Evolutionary conservation across 2,888 invertebrate genomes (phyloP).

Genomic region (Germaria angustata): DNA sequence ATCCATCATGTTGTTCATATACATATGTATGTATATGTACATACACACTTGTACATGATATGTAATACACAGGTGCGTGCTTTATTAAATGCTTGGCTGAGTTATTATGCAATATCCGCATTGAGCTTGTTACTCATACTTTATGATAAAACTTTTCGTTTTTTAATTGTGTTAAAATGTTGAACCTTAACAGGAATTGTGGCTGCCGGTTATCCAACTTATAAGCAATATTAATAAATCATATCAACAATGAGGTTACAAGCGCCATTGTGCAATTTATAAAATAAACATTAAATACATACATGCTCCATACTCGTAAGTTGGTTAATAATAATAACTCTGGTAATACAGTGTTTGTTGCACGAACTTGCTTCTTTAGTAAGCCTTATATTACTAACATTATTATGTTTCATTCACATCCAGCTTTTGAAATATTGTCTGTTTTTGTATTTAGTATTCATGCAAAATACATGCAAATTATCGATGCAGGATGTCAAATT

Average conservation of each 20-base stretch:
- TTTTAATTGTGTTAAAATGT: slow-evolving; percentile 50
- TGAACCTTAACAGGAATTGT: slow-evolving; percentile 26
- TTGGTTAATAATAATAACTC: not conserved
- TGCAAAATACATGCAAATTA: too few relatives aligned
- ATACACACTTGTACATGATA: not conserved
- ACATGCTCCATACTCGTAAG: slow-evolving; percentile 14
- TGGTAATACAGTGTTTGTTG: not conserved
- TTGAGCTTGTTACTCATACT: not conserved
- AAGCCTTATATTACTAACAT: too few relatives aligned
- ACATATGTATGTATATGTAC: not conserved
- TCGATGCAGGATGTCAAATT: too few relatives aligned
- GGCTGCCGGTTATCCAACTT: not conserved
- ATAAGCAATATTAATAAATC: not conserved
- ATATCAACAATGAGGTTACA: slow-evolving; percentile 5
- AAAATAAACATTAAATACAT: slow-evolving; percentile 6
- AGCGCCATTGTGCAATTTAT: slow-evolving; percentile 26
- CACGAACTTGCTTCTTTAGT: not conserved
- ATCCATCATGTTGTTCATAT: not conserved
- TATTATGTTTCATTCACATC: too few relatives aligned
- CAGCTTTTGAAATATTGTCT: too few relatives aligned
- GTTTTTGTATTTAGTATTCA: too few relatives aligned
- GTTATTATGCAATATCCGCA: slow-evolving; percentile 44
- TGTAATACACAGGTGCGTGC: not conserved
- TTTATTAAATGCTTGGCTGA: slow-evolving; percentile 31
- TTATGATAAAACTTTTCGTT: slow-evolving; percentile 7